Evolutionary conservation across 2,797 vertebrate genomes (phyloP), one percentile per base, ranked within the genome.

Genomic region (Labeo calbasu): DNA sequence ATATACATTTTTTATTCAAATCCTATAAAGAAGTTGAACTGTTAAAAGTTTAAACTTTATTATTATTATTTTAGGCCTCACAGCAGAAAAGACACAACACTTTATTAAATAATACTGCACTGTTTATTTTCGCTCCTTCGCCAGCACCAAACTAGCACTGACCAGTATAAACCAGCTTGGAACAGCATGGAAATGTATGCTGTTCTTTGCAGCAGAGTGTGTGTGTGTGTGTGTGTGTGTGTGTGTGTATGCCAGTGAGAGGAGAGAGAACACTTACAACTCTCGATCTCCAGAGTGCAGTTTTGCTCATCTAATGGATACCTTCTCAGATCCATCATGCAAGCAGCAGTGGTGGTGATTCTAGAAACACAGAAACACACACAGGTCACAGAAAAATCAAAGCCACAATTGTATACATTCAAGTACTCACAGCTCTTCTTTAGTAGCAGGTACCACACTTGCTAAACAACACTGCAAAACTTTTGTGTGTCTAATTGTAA

Each of bases 291-390:
- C 95, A 99, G 94, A 40, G 98, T 99, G 90, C 98, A 99, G 92
- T 99, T 99, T 92, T 99, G 98, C 79, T 99, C 98, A 40, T 99
- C 98, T 93, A 99, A 90, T 0, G 98, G 98, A 85, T 99, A 99
- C 89, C 98, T 95, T 92, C 98, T 94, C 91, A 99, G 95, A 89
- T 99, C 98, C 98, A 99, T 99, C 98, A 99, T 99, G 88, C 98
- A 99, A 32, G 98, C 98, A 19, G 98, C 98, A 1, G 98, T 99
- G 0, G 98, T 99, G 14, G 98, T 99, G 94, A 99, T 99, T 93
- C 98, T 99, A 92, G 51, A 77, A 81, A 77, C 21, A 55, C 61
- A 75, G 1, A 83, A 53, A 80, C 77, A 75, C 23, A 78, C 53
- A 69, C 28, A 84, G 2, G 36, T 55, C 48, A 72, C 55, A 72